Percentiles rank a stretch among this genome's conserved stretches.
phyloP scores from a whole-genome alignment of 1,140 invertebrate species.

The Saxidomus purpurata region DNA sequence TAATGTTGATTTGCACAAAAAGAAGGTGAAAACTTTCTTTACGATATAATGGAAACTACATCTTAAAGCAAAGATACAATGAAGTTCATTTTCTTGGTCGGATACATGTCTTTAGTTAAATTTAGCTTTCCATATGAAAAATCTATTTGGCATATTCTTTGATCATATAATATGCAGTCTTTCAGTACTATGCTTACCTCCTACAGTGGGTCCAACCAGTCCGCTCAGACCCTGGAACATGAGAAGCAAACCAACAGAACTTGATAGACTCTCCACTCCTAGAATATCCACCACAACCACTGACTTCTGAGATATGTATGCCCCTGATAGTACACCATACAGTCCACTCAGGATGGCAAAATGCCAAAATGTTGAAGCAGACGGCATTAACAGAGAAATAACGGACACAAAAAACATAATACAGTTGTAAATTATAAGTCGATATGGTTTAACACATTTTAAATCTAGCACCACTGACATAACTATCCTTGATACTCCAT shows the following conservation, averaged over 20 bases:
- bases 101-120: too few species aligned
- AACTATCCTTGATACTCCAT: slow-evolving; percentile 75
- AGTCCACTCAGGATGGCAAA: slow-evolving; percentile 71
- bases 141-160: too few species aligned
- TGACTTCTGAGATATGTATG: slow-evolving; percentile 94
- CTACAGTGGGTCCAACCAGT: slow-evolving; percentile 93
- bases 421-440: slow-evolving; percentile 76
- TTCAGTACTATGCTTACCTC: too few species aligned
- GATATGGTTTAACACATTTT: slow-evolving; percentile 70
- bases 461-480: slow-evolving; percentile 75
- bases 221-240: slow-evolving; percentile 97
- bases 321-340: slow-evolving; percentile 77
- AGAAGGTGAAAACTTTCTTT: too few species aligned
- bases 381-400: slow-evolving; percentile 73
- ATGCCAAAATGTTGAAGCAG: slow-evolving; percentile 61
- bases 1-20: too few species aligned
- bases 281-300: slow-evolving; percentile 96
- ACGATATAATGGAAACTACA: too few species aligned
- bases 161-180: too few species aligned
- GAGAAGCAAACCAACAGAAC: slow-evolving; percentile 96
- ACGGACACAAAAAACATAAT: slow-evolving; percentile 74
- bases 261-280: slow-evolving; percentile 95
- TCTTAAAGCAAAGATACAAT: too few species aligned
- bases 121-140: too few species aligned
- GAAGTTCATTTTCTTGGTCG: too few species aligned